Base-by-base conservation (phyloP, 2,888 invertebrate genomes). In the Ecdyonurus torrentis region DNA sequence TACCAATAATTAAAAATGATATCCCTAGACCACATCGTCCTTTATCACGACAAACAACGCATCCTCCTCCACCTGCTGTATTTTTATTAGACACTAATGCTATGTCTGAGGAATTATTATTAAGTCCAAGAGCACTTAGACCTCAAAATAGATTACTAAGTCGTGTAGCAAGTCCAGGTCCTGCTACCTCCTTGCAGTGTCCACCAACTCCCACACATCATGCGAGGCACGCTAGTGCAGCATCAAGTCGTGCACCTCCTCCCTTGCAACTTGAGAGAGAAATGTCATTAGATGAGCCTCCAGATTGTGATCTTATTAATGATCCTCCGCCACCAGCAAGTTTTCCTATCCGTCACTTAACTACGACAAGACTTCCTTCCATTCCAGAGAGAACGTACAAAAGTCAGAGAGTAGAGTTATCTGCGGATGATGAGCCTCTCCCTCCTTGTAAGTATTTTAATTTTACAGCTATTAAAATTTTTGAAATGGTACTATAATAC, bases 191-290 rank as follows among this genome's bases (percentile, higher is more conserved):
- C 59, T 81, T 86, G 0, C 83, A 89, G 66, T 91, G 91, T 71
- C 91, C 91, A 2, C 91, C 91, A 0, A 91, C 91, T 0, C 91
- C 91, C 0, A 91, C 91, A 0, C 91, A 91, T 74, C 90, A 89
- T 71, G 87, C 89, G 1, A 78, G 87, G 55, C 81, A 85, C 59
- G 79, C 83, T 5, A 58, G 24, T 2, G 52, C 18, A 24, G 59
- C 24, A 18, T n/a, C n/a, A n/a, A 37, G 19, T 15, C 59, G 22
- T 20, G 22, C 58, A 25, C 52, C 58, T 23, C 53, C 1, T 24
- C 61, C n/a, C 23, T 20, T 23, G 64, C 58, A n/a, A 22, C 20
- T 25, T 2, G 50, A 22, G n/a, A 37, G 18, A 18, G 37, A 1
- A 25, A 52, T 52, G 61, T n/a, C n/a, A n/a, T n/a, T n/a, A n/a